A percentile compares a stretch with the other conserved stretches of the same genome.
Evolutionary conservation across 2,888 invertebrate species (phyloP).

Genomic region (Syrista parreyssii): DNA sequence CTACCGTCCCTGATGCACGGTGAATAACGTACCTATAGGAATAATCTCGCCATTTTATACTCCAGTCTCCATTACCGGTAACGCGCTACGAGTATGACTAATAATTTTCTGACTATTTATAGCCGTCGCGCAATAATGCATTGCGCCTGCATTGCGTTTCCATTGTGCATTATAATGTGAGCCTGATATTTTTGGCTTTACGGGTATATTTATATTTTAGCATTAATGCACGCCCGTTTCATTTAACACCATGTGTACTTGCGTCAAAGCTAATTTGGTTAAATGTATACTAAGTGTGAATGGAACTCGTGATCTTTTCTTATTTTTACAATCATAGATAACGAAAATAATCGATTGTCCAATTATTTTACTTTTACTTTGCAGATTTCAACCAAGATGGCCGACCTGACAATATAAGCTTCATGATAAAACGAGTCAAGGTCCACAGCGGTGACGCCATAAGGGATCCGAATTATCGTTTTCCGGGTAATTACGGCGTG

Average conservation of each 20-base stretch:
- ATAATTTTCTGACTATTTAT: neutral
- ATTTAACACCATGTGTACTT: neutral
- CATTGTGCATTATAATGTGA: neutral
- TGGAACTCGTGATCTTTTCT: no score
- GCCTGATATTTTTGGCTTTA: neutral
- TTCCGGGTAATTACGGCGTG: constrained; percentile 96
- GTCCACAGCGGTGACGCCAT: constrained; percentile 89
- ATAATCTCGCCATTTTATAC: neutral
- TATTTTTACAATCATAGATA: no score
- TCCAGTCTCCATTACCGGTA: neutral
- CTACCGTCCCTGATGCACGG: neutral
- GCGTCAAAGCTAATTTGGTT: neutral
- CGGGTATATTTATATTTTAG: neutral
- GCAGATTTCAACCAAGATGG: constrained; percentile 95
- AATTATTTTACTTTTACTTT: neutral
- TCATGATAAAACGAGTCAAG: constrained; percentile 96
- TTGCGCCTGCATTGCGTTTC: neutral
- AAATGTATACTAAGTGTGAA: neutral
- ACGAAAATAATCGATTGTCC: no score
- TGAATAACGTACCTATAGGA: neutral
- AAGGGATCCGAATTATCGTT: constrained; percentile 87
- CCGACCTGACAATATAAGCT: constrained; percentile 90
- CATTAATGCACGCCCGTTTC: neutral
- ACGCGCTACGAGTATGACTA: neutral
- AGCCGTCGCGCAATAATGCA: neutral